Conservation (phyloP, 1,140 invertebrate genomes). For the Drosophila simulans region DNA sequence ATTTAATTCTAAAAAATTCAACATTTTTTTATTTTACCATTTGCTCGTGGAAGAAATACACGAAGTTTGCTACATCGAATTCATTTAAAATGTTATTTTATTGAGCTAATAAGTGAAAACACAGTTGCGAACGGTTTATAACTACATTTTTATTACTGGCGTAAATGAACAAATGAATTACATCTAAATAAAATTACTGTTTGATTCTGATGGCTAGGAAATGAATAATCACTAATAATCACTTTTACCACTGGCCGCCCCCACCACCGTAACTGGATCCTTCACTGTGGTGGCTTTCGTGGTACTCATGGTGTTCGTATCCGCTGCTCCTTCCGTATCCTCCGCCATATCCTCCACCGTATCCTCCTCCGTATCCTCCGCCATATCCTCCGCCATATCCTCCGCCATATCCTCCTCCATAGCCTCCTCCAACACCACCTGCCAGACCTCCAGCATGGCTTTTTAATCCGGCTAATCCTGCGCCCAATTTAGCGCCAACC, state of each 20-base stretch:
- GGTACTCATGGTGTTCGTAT: constrained; percentile 68
- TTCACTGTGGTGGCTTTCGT: constrained; percentile 63
- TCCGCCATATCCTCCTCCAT: constrained; percentile 23
- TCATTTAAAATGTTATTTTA: too few relatives aligned
- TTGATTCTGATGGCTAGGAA: constrained; percentile 43
- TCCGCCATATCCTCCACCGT: constrained; percentile 8
- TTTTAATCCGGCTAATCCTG: constrained; percentile 2
- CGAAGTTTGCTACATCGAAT: too few relatives aligned
- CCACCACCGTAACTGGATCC: constrained; percentile 44
- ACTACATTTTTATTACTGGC: constrained; percentile 9
- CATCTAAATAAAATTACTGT: constrained; percentile 61
- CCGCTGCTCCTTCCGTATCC: constrained; percentile 41
- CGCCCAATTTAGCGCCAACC: constrained; percentile 29
- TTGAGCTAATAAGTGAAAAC: too few relatives aligned
- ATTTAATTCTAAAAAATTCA: too few relatives aligned
- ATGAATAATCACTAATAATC: constrained; percentile 11
- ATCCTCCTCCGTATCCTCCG: constrained; percentile 45
- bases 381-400: constrained; percentile 48
- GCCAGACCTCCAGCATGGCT: background rate
- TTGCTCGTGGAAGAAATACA: too few relatives aligned
- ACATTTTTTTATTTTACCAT: too few relatives aligned
- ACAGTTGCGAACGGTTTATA: background rate
- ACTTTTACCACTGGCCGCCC: constrained; percentile 59
- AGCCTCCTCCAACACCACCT: constrained; percentile 7
- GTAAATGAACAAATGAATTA: constrained; percentile 37